Evolutionary conservation across 2,797 vertebrate genomes (phyloP), one percentile per base, ranked within the genome.

Genomic region (Mastacembelus armatus): DNA sequence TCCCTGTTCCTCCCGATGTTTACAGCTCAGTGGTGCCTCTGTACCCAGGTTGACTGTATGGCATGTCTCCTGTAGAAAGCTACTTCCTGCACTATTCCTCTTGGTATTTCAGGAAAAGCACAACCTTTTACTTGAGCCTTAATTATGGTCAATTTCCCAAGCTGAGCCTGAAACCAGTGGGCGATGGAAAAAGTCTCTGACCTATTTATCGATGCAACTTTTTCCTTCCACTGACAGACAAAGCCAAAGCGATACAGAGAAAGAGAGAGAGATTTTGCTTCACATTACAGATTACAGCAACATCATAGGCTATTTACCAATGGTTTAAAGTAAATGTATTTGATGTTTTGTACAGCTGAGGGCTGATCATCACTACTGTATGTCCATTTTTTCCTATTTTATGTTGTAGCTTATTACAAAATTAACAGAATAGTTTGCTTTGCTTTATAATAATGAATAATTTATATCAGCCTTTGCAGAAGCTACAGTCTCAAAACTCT

Each of bases 121-220:
- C 91, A 93, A 92, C 91, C 91, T 94, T 92, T 93, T 93, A 93
- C 93, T 93, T 92, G 87, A 93, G 93, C 93, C 90, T 94, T 94
- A 94, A 94, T 95, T 94, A 94, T 93, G 92, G 93, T 92, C 92
- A 94, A 93, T 94, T 93, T 94, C 92, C 93, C 91, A 92, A 94
- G 92, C 92, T 81, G 84, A 90, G 91, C 91, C 92, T 94, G 92
- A 94, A 93, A 94, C 92, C 92, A 93, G 92, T 86, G 86, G 85
- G 84, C 90, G 91, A 91, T 85, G 88, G 88, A 89, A 92, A 92
- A 92, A 89, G 90, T 93, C 92, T 92, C 91, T 94, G 94, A 94
- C 94, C 93, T 94, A 94, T 94, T 94, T 94, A 94, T 93, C 91
- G 93, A 88, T 91, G 90, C 92, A 90, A 91, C 84, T 84, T 90